phyloP scores from a whole-genome alignment of 1,140 invertebrate species.

The Camponotus vicinus region DNA sequence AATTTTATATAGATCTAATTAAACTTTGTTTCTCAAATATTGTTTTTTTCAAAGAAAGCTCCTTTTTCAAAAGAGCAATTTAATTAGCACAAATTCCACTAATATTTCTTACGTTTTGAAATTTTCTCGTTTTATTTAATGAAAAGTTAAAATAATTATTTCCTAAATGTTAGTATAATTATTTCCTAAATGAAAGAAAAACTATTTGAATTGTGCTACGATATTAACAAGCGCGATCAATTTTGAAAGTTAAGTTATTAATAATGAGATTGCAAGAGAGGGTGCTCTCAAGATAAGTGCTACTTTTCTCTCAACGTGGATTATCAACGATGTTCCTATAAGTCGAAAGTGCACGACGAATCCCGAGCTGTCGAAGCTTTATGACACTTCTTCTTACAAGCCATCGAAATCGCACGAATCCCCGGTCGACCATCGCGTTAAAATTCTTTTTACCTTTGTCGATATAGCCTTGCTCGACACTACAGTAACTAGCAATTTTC shows the following conservation, averaged over 20 bases:
- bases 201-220: background rate
- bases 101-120: background rate
- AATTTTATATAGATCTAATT: conserved; percentile 10
- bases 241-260: conserved; percentile 50
- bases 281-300: conserved; percentile 16
- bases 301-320: conserved; percentile 39
- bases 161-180: too few species aligned
- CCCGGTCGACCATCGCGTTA: conserved; percentile 30
- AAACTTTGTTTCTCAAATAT: background rate
- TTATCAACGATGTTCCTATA: conserved; percentile 42
- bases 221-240: conserved; percentile 43
- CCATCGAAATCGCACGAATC: conserved; percentile 46
- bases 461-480: background rate
- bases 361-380: conserved; percentile 39
- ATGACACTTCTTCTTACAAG: conserved; percentile 55
- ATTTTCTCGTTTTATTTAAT: background rate
- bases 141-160: conserved; percentile 9
- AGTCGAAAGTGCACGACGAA: background rate
- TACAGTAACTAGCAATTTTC: conserved; percentile 41
- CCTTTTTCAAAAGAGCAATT: background rate
- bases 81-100: background rate
- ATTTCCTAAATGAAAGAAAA: background rate
- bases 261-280: background rate
- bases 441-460: conserved; percentile 49
- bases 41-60: background rate